Conservation (phyloP, 2,888 invertebrate species). For the Girardia tigrina region DNA sequence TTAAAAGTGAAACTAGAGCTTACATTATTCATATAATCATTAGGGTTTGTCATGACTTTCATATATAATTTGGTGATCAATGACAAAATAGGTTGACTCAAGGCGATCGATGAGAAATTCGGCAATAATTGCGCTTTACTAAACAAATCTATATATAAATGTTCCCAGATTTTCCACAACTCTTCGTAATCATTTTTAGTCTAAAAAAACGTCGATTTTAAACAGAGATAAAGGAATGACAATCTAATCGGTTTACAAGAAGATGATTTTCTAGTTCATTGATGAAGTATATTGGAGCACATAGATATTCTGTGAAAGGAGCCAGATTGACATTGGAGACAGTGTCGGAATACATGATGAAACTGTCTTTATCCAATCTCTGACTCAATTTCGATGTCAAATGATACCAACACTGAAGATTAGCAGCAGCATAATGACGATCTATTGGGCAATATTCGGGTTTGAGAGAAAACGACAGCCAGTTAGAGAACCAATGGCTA, state of each 20-base stretch:
- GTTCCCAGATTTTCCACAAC: background rate
- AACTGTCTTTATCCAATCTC: background rate
- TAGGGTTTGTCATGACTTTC: background rate
- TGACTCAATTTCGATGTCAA: background rate
- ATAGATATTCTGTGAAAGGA: background rate
- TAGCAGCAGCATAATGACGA: background rate
- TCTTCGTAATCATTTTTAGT: background rate
- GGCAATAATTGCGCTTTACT: background rate
- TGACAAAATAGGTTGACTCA: background rate
- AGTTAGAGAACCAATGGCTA: background rate
- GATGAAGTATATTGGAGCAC: background rate
- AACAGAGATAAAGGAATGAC: too few species aligned
- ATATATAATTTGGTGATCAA: background rate
- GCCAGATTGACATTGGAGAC: background rate
- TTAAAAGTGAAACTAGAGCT: background rate
- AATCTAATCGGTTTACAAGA: too few species aligned
- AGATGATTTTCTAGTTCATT: background rate
- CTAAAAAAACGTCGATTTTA: background rate
- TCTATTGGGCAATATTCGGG: background rate
- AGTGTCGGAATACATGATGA: background rate
- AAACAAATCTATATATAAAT: background rate
- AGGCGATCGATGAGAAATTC: background rate
- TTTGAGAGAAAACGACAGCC: too few species aligned
- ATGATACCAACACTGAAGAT: background rate
- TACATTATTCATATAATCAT: background rate